phyloP scores from a whole-genome alignment of 2,888 invertebrate species.

The Pristionchus japonicus region DNA sequence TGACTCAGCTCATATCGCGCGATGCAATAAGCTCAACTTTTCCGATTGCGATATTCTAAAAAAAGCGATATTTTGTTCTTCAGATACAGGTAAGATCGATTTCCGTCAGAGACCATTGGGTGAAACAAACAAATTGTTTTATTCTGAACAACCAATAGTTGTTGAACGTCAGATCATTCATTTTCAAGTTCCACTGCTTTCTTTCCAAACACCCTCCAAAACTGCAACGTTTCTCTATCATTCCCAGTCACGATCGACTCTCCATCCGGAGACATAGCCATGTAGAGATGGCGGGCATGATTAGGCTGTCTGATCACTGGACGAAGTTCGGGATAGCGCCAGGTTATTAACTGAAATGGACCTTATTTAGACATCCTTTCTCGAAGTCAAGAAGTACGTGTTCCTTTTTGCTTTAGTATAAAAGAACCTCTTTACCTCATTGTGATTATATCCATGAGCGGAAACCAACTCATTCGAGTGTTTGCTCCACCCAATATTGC shows the following conservation, averaged over 20 bases:
- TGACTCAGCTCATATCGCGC: no score
- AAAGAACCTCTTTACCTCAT: slow-evolving; percentile 80
- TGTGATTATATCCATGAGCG: slow-evolving; percentile 98
- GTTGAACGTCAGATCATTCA: neutral
- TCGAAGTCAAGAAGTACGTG: neutral
- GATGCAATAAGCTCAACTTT: no score
- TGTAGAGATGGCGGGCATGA: slow-evolving; percentile 92
- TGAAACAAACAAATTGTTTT: neutral
- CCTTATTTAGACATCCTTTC: neutral
- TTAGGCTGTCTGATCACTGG: slow-evolving; percentile 97
- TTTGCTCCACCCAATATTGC: slow-evolving; percentile 98
- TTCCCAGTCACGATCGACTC: slow-evolving; percentile 99
- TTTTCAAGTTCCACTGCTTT: neutral
- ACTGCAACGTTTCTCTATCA: slow-evolving; percentile 95
- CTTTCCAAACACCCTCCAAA: slow-evolving; percentile 92
- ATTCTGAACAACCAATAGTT: neutral
- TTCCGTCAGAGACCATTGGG: neutral
- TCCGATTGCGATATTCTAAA: no score
- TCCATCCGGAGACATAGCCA: slow-evolving; percentile 96
- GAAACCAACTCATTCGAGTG: slow-evolving; percentile 96
- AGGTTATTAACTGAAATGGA: slow-evolving; percentile 85
- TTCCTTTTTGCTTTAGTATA: neutral
- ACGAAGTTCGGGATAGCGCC: slow-evolving; percentile 97
- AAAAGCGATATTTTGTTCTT: no score
- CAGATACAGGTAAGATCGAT: no score